These are phyloP conservation scores for Torymus tubicola DNA, from an alignment of 2,888 invertebrate genomes.

Conservation along the genomic window DNA sequence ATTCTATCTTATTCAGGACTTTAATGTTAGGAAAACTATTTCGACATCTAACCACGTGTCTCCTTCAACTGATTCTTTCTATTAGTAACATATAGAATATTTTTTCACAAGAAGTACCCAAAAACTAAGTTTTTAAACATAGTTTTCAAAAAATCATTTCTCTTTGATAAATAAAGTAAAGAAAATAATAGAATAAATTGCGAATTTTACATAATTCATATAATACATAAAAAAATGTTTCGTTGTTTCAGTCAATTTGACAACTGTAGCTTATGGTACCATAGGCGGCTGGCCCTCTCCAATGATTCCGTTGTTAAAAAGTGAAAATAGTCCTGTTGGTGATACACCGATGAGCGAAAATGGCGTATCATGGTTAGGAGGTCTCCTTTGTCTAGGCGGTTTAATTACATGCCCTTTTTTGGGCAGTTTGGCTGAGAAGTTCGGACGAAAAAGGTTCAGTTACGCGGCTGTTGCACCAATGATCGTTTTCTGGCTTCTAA, in stretches of 20 bases:
- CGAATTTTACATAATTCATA: no score
- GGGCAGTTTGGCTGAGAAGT: constrained; percentile 76
- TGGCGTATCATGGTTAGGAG: constrained; percentile 79
- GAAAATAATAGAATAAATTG: neutral
- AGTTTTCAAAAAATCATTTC: no score
- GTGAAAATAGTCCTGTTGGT: constrained; percentile 74
- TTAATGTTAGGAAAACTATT: no score
- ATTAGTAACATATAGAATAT: no score
- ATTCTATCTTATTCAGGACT: no score
- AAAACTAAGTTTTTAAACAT: no score
- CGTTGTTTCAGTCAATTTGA: constrained; percentile 72
- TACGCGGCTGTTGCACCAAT: constrained; percentile 78
- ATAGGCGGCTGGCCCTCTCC: constrained; percentile 81
- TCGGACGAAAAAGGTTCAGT: constrained; percentile 79
- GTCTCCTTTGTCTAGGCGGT: constrained; percentile 79
- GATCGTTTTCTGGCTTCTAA: constrained; percentile 80
- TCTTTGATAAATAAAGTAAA: neutral
- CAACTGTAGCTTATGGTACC: constrained; percentile 73
- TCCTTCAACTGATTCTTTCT: no score
- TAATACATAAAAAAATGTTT: no score
- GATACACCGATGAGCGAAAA: constrained; percentile 76
- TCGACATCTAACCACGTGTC: no score
- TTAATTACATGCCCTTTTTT: constrained; percentile 77
- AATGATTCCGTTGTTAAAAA: constrained; percentile 75
- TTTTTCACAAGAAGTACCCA: no score